Conservation (phyloP, 2,797 vertebrate species). For the Anguilla obscura region DNA sequence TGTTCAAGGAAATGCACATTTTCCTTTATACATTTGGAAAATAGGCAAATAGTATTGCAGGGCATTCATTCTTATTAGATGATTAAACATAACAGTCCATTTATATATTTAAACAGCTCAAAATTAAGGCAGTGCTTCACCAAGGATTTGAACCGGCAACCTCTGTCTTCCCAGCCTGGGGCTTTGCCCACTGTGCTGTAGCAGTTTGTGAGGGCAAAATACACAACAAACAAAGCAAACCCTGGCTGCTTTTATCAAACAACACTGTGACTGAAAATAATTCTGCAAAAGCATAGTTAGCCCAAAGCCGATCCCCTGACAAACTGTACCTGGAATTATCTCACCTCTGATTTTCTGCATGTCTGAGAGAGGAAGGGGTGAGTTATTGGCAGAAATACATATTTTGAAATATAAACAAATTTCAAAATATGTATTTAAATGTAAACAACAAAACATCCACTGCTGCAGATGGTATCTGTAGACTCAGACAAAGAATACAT, state of each 20-base stretch:
- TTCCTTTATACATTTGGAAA: neutral
- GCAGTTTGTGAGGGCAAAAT: neutral
- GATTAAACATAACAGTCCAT: too few relatives aligned
- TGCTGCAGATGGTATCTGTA: neutral
- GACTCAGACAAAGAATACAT: neutral
- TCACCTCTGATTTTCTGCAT: neutral
- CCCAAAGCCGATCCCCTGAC: neutral
- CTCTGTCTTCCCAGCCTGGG: neutral
- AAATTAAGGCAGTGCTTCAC: neutral
- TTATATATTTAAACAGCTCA: neutral
- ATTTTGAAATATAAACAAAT: too few relatives aligned
- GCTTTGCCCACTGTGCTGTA: neutral
- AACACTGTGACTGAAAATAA: slow-evolving; percentile 4
- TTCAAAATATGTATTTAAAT: too few relatives aligned
- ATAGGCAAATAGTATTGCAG: neutral
- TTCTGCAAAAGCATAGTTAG: neutral
- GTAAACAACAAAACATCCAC: neutral
- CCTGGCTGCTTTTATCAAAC: neutral
- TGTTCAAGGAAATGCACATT: neutral
- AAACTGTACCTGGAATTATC: neutral
- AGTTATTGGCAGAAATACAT: neutral
- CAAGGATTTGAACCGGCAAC: neutral
- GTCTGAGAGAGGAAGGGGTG: neutral
- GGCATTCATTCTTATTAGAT: neutral
- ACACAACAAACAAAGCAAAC: neutral